Evolutionary conservation across 1,140 invertebrate genomes (phyloP).

Genomic region (Rhysida immarginata): DNA sequence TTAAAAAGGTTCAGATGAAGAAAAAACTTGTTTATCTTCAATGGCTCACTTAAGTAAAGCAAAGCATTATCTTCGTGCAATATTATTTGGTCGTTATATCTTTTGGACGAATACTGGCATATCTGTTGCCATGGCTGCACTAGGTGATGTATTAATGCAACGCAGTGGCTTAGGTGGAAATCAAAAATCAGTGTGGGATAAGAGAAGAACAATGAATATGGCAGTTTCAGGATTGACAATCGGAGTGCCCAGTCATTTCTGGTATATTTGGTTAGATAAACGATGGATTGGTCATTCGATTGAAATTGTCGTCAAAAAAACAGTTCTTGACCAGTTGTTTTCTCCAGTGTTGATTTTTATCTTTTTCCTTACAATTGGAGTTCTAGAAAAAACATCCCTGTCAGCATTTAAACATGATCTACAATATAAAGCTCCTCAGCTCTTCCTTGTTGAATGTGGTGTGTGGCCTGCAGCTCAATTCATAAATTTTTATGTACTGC

Average conservation of each 20-base stretch:
- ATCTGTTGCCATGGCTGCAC: background rate
- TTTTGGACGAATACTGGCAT: background rate
- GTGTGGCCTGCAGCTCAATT: background rate
- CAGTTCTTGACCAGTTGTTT: background rate
- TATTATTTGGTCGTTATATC: background rate
- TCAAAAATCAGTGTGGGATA: background rate
- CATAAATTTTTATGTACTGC: background rate
- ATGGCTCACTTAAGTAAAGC: no score
- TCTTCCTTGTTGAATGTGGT: background rate
- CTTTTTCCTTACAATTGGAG: background rate
- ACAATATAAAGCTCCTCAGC: background rate
- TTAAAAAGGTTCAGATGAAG: no score
- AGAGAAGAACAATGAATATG: background rate
- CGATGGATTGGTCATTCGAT: background rate
- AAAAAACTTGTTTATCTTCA: no score
- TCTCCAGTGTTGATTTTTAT: background rate
- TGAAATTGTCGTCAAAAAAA: background rate
- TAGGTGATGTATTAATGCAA: background rate
- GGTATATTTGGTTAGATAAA: background rate
- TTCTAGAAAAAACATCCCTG: background rate
- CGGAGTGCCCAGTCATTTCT: background rate
- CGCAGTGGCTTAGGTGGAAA: background rate
- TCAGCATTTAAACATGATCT: background rate
- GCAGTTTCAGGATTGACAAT: background rate
- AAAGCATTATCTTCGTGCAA: no score